Evolutionary conservation across 2,797 vertebrate genomes (phyloP).

Genomic region (Oreonectes daqikongensis): DNA sequence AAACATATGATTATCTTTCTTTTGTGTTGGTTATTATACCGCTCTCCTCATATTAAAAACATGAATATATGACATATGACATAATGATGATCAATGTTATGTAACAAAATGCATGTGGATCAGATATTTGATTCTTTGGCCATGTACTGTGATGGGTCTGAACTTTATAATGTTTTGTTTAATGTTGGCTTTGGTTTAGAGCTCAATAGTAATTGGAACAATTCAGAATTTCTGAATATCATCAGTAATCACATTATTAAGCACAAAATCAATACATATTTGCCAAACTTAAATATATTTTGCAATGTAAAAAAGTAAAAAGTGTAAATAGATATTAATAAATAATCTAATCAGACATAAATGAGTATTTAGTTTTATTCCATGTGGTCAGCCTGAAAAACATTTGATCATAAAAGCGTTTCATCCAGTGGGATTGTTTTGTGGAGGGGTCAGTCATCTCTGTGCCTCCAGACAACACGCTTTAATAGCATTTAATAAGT

Average conservation of each 20-base stretch:
- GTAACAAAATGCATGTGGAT: background rate
- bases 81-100: background rate
- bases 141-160: background rate
- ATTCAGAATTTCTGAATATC: background rate
- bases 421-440: no score
- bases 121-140: background rate
- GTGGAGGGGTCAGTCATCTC: no score
- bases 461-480: no score
- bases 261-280: background rate
- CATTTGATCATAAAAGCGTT: no score
- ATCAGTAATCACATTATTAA: background rate
- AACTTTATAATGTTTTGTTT: background rate
- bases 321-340: background rate
- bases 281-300: background rate
- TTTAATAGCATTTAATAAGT: no score
- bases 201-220: background rate
- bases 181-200: background rate
- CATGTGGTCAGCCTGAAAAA: no score
- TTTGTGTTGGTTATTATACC: background rate
- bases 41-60: background rate
- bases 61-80: no score
- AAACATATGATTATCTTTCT: background rate
- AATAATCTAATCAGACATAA: background rate
- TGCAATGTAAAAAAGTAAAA: background rate
- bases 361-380: background rate